Evolutionary conservation across 2,888 invertebrate genomes (phyloP).

Genomic region (Abscondita cerata): DNA sequence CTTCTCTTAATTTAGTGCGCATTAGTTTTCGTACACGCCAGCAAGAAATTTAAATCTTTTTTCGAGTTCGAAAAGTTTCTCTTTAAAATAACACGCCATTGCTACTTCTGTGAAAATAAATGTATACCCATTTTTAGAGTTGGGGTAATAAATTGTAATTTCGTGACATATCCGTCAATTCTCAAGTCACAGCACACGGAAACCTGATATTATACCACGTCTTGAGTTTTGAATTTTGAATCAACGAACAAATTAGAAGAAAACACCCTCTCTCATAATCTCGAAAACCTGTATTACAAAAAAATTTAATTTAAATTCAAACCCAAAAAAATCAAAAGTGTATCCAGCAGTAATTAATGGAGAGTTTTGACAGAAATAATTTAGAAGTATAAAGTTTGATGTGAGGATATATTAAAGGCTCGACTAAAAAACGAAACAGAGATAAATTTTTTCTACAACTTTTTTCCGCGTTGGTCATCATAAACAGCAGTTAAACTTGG

Average conservation of each 20-base stretch:
- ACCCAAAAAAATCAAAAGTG: too few species aligned
- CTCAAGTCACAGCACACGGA: constrained; percentile 2
- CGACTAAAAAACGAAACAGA: not conserved
- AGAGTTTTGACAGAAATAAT: not conserved
- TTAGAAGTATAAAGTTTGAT: not conserved
- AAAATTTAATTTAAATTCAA: too few species aligned
- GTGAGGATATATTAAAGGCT: constrained; percentile 7
- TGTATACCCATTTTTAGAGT: not conserved
- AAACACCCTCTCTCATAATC: too few species aligned
- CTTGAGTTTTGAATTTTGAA: constrained; percentile 2
- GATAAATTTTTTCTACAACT: not conserved
- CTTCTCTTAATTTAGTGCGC: constrained; percentile 1
- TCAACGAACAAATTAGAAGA: too few species aligned
- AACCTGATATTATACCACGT: constrained; percentile 4
- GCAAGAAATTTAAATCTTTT: not conserved
- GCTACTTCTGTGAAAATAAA: constrained; percentile 2
- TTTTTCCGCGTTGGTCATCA: constrained; percentile 7
- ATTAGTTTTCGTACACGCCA: not conserved
- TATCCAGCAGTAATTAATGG: not conserved
- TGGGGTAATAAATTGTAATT: constrained; percentile 7
- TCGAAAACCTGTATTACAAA: too few species aligned
- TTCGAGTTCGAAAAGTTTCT: not conserved
- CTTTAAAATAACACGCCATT: not conserved
- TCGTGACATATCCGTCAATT: constrained; percentile 7
- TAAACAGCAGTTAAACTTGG: constrained; percentile 13